Conservation (phyloP, 2,797 vertebrate species). For the Alcedo quadribrachys region DNA sequence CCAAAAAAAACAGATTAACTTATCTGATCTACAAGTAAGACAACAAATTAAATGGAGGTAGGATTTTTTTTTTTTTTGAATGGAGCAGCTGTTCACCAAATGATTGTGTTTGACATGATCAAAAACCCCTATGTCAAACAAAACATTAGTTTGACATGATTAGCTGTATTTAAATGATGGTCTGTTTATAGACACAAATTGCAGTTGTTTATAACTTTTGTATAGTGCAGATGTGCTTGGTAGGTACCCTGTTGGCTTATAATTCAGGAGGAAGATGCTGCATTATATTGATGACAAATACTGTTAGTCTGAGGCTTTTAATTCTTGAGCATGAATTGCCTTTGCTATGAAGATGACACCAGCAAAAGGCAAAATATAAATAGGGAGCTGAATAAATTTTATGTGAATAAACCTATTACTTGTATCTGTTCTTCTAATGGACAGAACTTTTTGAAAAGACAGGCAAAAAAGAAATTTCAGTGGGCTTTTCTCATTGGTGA, state of each 20-base stretch:
- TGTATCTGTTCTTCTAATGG: neutral
- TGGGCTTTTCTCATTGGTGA: neutral
- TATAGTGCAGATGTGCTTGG: neutral
- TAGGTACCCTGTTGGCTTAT: neutral
- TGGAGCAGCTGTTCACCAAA: neutral
- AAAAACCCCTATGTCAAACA: neutral
- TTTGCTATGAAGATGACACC: neutral
- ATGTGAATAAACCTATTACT: neutral
- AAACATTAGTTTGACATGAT: neutral
- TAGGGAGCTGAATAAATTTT: neutral
- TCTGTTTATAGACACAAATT: neutral
- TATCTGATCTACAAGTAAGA: neutral
- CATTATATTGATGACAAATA: neutral
- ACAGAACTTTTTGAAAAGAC: neutral
- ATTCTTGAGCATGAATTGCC: neutral
- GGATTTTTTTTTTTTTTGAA: neutral
- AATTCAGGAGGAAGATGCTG: neutral
- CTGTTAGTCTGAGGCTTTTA: neutral
- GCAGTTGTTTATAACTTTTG: neutral
- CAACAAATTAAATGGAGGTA: neutral
- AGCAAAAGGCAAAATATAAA: neutral
- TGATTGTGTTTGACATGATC: neutral
- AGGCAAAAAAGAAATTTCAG: neutral
- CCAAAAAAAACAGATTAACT: neutral
- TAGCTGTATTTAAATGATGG: neutral